Base-by-base conservation (phyloP, 2,888 invertebrate genomes). In the Neelides folsomi region DNA sequence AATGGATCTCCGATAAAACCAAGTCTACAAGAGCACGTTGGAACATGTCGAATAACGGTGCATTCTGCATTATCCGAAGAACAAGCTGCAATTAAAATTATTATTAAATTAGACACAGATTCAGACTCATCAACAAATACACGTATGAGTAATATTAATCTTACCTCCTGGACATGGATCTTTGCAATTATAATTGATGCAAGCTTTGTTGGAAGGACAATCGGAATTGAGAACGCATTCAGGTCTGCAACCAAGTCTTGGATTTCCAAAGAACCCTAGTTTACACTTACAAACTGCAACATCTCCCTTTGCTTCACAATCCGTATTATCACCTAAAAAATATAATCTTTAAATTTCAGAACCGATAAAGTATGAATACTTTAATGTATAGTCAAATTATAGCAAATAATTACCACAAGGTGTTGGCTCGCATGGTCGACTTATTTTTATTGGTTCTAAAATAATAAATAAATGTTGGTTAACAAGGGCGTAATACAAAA, bases 191-290 rank as follows among this genome's bases (percentile, higher is more conserved):
- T 66, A 66, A 18, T 65, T 66, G 43, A 69, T 65, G 55, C 71
- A 71, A 20, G 71, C 70, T 54, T 66, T 60, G 37, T 67, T 63
- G 35, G 60, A 56, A 4, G 52, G 47, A 52, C 62, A 56, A 42
- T 62, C 58, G 8, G 55, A 75, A 66, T 83, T 88, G 15, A 86
- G 83, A 8, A 86, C 77, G 68, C 89, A 89, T 68, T 88, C 85
- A 5, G 88, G 88, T 58, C 86, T 74, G 65, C 86, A 87, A 6
- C 81, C 81, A 56, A 81, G 71, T 62, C 80, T 79, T 1, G 89
- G 85, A 71, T 88, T 83, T 43, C 89, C 89, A 63, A 77, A 82
- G 70, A 82, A 88, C 47, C 80, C 81, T 51, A 77, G 76, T 52
- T 78, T 75, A 68, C 88, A 88, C 57, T 79, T 75, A 67, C 88